phyloP scores from a whole-genome alignment of 2,888 invertebrate species.

The Thera obeliscata region DNA sequence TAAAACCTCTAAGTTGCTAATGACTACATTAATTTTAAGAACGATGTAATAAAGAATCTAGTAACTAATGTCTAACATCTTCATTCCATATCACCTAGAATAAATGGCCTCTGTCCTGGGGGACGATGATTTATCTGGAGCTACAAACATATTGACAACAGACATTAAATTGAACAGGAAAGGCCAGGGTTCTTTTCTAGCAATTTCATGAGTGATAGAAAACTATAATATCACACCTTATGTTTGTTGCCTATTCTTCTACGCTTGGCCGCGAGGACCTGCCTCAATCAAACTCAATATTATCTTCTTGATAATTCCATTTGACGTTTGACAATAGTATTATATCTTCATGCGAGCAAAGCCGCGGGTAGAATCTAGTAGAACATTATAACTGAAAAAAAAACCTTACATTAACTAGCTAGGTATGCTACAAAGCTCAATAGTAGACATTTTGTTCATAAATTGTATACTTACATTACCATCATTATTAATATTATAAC shows the following conservation, averaged over 20 bases:
- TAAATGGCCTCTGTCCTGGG: not conserved
- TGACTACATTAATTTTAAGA: slow-evolving; percentile 1
- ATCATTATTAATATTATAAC: not conserved
- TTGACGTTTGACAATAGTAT: too few relatives aligned
- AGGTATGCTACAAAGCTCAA: not conserved
- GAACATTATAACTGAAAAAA: not conserved
- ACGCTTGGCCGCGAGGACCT: too few relatives aligned
- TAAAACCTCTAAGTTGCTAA: slow-evolving; percentile 15
- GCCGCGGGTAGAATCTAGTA: not conserved
- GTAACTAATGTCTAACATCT: not conserved
- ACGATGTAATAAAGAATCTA: not conserved
- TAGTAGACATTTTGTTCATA: slow-evolving; percentile 12
- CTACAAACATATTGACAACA: too few relatives aligned
- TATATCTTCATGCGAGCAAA: not conserved
- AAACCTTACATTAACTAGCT: not conserved
- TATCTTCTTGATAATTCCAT: too few relatives aligned
- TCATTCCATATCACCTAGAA: not conserved
- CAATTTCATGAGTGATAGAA: too few relatives aligned
- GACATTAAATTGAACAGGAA: too few relatives aligned
- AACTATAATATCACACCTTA: too few relatives aligned
- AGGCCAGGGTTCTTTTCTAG: too few relatives aligned
- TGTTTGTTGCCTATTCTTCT: too few relatives aligned
- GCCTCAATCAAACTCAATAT: too few relatives aligned
- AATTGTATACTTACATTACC: not conserved
- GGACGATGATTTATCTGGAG: not conserved